Evolutionary conservation across 2,113 vertebrate genomes (phyloP), one percentile per base, ranked within the genome.

Genomic region (Microcebus jonahi): DNA sequence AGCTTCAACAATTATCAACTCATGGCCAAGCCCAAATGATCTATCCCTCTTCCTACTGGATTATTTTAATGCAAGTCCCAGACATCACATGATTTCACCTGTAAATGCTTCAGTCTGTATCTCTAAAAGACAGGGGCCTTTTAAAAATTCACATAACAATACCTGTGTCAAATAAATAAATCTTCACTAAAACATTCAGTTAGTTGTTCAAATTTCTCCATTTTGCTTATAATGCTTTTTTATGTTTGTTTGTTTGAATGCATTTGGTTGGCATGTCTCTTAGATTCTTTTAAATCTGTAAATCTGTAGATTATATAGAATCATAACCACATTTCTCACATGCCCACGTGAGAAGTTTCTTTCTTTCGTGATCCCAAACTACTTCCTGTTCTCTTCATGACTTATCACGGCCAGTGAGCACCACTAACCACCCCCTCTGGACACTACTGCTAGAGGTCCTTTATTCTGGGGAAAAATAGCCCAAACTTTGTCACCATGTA

Each of bases 11-110:
- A 55, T 3, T 20, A 59, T 34, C 50, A 91, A 13, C 6, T 77
- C 88, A 59, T 15, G 13, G 53, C 21, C 70, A 67, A 42, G 57
- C 4, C 14, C 31, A 57, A 57, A 8, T 50, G 1, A 29, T 27
- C 10, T 59, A 3, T 48, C 48, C 88, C 45, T 7, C 6, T 55
- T 53, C 36, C 31, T 67, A 27, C 6, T 9, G 5, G 42, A 36
- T 77, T 20, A 57, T 77, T 93, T 67, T n/a, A 91, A 80, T 93
- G 45, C 39, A 84, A 92, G 68, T 68, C 50, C 45, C 42, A 91
- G 67, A 55, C 15, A 82, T 42, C 9, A 7, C 9, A 48, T 25
- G 21, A 23, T 80, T 86, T 94, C 39, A n/a, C 39, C 45, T 63
- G 1, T 34, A 55, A 71, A 34, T 31, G 31, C 57, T 88, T 96